phyloP scores from a whole-genome alignment of 2,888 invertebrate genomes.

The Melolontha melolontha region DNA sequence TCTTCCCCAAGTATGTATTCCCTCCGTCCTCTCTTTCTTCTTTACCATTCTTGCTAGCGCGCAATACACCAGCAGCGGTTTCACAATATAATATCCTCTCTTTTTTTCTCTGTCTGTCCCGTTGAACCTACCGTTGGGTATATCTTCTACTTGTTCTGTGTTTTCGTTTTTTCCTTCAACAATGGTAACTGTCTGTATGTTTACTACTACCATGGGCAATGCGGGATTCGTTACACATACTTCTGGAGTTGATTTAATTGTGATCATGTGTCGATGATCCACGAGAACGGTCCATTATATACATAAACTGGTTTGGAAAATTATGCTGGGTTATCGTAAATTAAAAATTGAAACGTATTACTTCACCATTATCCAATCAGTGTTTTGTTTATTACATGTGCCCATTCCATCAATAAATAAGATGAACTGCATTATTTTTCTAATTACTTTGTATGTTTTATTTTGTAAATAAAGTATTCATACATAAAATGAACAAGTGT shows the following conservation, averaged over 20 bases:
- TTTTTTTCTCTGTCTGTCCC: conserved; percentile 21
- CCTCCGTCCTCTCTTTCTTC: conserved; percentile 32
- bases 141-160: background rate
- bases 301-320: conserved; percentile 34
- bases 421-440: too few species aligned
- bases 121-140: conserved; percentile 3
- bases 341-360: conserved; percentile 20
- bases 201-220: conserved; percentile 36
- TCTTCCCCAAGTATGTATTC: conserved; percentile 37
- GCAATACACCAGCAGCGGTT: conserved; percentile 32
- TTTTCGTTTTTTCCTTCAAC: conserved; percentile 18
- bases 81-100: conserved; percentile 29
- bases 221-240: conserved; percentile 35
- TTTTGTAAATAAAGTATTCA: too few species aligned
- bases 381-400: conserved; percentile 12
- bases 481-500: too few species aligned
- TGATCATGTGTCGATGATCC: conserved; percentile 37
- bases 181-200: conserved; percentile 34
- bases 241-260: conserved; percentile 35
- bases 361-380: conserved; percentile 12
- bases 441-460: too few species aligned
- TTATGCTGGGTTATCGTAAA: conserved; percentile 33
- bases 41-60: conserved; percentile 15
- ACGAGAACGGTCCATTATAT: conserved; percentile 29
- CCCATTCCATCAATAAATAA: too few species aligned